These are phyloP conservation scores for Halocynthia roretzi DNA, from an alignment of 23 tunicate species.

Conservation along the genomic window DNA sequence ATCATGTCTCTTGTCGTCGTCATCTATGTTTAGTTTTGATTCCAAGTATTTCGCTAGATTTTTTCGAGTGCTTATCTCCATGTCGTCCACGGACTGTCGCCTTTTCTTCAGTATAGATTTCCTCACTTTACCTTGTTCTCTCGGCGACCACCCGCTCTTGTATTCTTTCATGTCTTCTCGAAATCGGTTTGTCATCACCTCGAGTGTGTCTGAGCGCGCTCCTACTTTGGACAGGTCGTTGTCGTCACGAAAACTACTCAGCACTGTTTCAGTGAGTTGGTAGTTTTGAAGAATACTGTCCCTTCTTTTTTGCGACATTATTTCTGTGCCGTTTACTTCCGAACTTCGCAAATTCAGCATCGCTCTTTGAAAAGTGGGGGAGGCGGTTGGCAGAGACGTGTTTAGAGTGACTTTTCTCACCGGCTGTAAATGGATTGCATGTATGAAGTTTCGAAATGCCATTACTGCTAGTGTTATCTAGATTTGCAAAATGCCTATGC, in stretches of 20 bases:
- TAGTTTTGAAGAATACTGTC: conserved; percentile 9
- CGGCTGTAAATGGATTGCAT: neutral
- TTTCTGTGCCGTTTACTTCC: conserved; percentile 14
- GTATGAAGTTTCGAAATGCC: no score
- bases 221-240: conserved; percentile 2
- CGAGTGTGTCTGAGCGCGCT: conserved; percentile 9
- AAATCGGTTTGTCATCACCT: conserved; percentile 13
- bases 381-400: conserved; percentile 61
- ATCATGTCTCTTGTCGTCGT: neutral
- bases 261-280: conserved; percentile 6
- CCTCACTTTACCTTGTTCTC: conserved; percentile 17
- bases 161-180: conserved; percentile 19
- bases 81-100: conserved; percentile 75
- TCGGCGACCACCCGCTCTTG: conserved; percentile 5
- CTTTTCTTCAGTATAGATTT: conserved; percentile 76
- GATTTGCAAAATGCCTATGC: no score
- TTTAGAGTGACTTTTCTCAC: conserved; percentile 53
- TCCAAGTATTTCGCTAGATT: conserved; percentile 53
- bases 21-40: conserved; percentile 32
- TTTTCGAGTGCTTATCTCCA: conserved; percentile 69
- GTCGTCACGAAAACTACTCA: conserved; percentile 31
- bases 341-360: conserved; percentile 40
- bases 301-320: conserved; percentile 12
- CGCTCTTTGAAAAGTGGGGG: conserved; percentile 84
- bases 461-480: no score